Base-by-base conservation (phyloP, 2,888 invertebrate genomes). In the Epirrhoe tristata region DNA sequence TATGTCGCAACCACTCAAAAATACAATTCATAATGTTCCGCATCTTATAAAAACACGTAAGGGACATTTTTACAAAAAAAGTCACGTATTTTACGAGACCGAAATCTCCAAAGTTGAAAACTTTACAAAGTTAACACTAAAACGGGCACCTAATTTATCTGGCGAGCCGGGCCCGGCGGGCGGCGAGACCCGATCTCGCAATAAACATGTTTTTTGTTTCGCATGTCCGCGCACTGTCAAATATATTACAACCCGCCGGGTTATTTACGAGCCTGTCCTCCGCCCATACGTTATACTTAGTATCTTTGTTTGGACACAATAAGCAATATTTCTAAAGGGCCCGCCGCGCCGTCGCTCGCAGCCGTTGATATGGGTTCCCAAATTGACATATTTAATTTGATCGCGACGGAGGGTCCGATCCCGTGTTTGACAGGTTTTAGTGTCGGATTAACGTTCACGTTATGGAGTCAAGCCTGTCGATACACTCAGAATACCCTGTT, bases 241-340 rank as follows among this genome's bases (percentile, higher is more conserved):
- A 93, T 93, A 93, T 93, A 93, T 93, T 93, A 93, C 92, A 83
- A 87, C 92, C 91, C 92, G 91, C 86, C 87, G 92, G 81, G 93
- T 93, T 91, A 93, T 93, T 93, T 93, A 93, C 90, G 91, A 88
- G 84, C 90, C 89, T 84, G 91, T 89, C 93, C 88, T 90, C 92
- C 93, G 92, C 93, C 93, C 93, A 93, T 93, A 93, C 93, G 91
- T 93, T 93, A 93, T 93, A 92, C 93, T 93, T 92, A 91, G 92
- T 93, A 93, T 93, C 93, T 93, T 92, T 93, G 93, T 93, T 93
- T 93, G 93, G 93, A 93, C 93, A 93, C 93, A 93, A 93, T 93
- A 92, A 93, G 93, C 91, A 90, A 93, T 93, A 93, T 93, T 93
- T 93, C 91, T 91, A 92, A 91, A 91, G 91, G 91, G 89, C 86